phyloP scores from a whole-genome alignment of 2,888 invertebrate genomes.

The Spicauda simplicius region DNA sequence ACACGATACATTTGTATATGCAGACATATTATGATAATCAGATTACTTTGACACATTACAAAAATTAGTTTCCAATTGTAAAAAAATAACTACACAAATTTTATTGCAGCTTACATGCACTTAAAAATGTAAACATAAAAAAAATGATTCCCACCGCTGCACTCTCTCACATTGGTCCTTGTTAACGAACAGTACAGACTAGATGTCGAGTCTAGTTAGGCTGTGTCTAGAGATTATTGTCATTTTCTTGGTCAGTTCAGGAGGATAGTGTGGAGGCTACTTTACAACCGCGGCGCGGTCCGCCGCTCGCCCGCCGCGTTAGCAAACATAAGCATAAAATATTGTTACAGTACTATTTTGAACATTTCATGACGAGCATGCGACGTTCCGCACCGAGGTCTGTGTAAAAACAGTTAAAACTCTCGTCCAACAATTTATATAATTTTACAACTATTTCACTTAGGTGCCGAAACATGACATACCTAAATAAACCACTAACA shows the following conservation, averaged over 20 bases:
- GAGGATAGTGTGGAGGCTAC: conserved; percentile 56
- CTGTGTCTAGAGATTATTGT: conserved; percentile 82
- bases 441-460: conserved; percentile 57
- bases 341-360: conserved; percentile 41
- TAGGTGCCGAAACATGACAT: conserved; percentile 56
- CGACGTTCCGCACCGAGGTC: conserved; percentile 48
- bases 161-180: conserved; percentile 40
- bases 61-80: background rate
- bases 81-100: background rate
- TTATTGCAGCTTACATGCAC: background rate
- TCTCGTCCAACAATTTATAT: conserved; percentile 57
- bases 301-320: conserved; percentile 15
- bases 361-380: conserved; percentile 29
- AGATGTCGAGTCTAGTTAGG: conserved; percentile 67
- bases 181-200: conserved; percentile 44
- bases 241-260: conserved; percentile 79
- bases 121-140: conserved; percentile 2
- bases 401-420: conserved; percentile 54
- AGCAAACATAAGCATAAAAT: conserved; percentile 20
- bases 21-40: background rate
- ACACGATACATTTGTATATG: background rate
- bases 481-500: conserved; percentile 57
- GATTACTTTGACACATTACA: background rate
- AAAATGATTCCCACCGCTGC: conserved; percentile 43
- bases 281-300: conserved; percentile 28